Base-by-base conservation (phyloP, 1,140 invertebrate genomes). In the Bicyclus anynana region DNA sequence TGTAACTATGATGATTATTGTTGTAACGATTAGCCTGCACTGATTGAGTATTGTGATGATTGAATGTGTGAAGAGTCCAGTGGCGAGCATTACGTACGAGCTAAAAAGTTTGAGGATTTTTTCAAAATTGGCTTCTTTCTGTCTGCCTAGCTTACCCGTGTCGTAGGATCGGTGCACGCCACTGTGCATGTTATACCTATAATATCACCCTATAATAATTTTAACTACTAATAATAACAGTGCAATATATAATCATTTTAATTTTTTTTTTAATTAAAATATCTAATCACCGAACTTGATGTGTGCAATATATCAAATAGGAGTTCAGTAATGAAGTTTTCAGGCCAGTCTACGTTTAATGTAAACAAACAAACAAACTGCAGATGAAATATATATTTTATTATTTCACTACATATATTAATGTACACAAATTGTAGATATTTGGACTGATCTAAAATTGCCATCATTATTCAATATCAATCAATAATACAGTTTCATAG, bases 221-320 rank as follows among this genome's bases (percentile, higher is more conserved):
- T n/a, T n/a, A 47, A 13, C 27, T 3, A 20, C 2, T 47, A 13
- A 16, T 47, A 47, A 47, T 26, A 26, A 27, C 13, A 47, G 44
- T 47, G 44, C 44, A 47, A n/a, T n/a, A 47, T 47, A 47, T 27
- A 47, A 21, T 23, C 42, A 23, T 46, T 23, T n/a, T 46, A 46
- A 26, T 26, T 47, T 47, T n/a, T 17, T 12, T 20, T 20, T 44
- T 12, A 20, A 12, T 23, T n/a, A 20, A 21, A 3, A 10, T 37
- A 40, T 17, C 12, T n/a, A n/a, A 44, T 44, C 40, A 44, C 18
- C 16, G 0, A 10, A 44, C 18, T 44, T 16, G 40, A 44, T 14
- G 21, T 27, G 21, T 23, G 7, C 44, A 12, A 12, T 21, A 46
- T 37, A 12, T 4, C 13, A 12, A 17, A 17, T 9, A 18, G 4